Base-by-base conservation (phyloP, 2,888 invertebrate species). In the Drosophila robusta region DNA sequence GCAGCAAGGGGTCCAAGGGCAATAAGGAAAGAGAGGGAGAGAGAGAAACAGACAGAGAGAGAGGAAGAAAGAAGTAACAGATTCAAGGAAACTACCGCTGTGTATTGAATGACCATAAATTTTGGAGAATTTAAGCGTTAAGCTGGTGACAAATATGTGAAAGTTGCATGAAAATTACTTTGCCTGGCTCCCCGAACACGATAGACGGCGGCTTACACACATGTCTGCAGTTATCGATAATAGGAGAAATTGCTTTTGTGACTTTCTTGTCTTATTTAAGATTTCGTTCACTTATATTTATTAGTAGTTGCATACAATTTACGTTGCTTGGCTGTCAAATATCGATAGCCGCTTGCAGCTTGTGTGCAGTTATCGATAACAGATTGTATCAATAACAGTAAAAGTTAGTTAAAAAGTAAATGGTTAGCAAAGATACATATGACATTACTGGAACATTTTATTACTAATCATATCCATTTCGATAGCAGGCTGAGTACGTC, bases 91-190 rank as follows among this genome's bases (percentile, higher is more conserved):
- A 42, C 55, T 60, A 49, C 56, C 60, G 44, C 69, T 78, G 78
- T 78, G 70, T 70, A 69, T 68, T 74, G 70, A 72, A 67, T 52
- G 74, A 50, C 70, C 67, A 79, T 84, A 84, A 77, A 87, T 87
- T 87, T 79, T 57, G 22, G 26, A 45, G 68, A 84, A 70, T 74
- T 84, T 75, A 70, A 78, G 70, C 50, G 58, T 26, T 58, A 63
- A 73, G 74, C 78, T 68, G 57, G 56, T 50, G 69, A 78, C 68
- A 70, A 75, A 80, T 73, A 73, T 74, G 62, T 34, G 47, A 47
- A 72, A 68, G 47, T 42, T 52, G 44, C 67, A 11, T 26, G 29
- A 44, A 66, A 66, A 71, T 66, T 18, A 46, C 42, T 39, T 50
- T 8, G 9, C 16, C 49, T 51, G 42, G 16, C 54, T 49, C 45